Percentiles rank a stretch among this genome's conserved stretches.
Conservation (phyloP, 2,113 vertebrate genomes). For the Urocolius indicus region DNA sequence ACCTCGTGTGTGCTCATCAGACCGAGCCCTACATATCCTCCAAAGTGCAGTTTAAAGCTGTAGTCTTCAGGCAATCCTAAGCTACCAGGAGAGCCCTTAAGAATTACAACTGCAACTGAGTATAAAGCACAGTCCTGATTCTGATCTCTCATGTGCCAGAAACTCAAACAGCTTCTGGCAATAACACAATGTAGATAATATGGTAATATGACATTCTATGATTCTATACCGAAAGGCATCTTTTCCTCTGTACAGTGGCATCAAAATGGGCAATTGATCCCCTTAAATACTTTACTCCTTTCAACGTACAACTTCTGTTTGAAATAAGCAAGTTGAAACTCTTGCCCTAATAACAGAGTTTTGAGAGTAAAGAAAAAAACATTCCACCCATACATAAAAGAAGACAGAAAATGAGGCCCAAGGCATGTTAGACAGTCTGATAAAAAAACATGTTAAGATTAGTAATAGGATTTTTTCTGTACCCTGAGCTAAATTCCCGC, state of each 20-base stretch:
- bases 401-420: neutral
- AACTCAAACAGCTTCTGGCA: constrained; percentile 1
- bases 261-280: neutral
- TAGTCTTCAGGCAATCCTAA: constrained; percentile 5
- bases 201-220: neutral
- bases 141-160: neutral
- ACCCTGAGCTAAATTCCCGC: neutral
- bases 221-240: neutral
- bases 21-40: neutral
- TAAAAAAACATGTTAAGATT: constrained; percentile 33
- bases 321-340: neutral
- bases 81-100: neutral
- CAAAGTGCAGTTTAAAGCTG: neutral
- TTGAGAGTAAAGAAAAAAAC: neutral
- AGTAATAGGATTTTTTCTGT: neutral
- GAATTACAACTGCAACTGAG: neutral
- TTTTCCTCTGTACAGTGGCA: neutral
- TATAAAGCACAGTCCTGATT: neutral
- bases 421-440: neutral
- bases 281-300: neutral
- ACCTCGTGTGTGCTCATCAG: neutral
- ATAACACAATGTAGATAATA: neutral
- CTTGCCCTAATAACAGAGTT: neutral
- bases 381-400: neutral
- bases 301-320: neutral